Evolutionary conservation across 2,113 vertebrate species (phyloP), one percentile per base, ranked within the genome.

Genomic region (Ammodytes marinus): DNA sequence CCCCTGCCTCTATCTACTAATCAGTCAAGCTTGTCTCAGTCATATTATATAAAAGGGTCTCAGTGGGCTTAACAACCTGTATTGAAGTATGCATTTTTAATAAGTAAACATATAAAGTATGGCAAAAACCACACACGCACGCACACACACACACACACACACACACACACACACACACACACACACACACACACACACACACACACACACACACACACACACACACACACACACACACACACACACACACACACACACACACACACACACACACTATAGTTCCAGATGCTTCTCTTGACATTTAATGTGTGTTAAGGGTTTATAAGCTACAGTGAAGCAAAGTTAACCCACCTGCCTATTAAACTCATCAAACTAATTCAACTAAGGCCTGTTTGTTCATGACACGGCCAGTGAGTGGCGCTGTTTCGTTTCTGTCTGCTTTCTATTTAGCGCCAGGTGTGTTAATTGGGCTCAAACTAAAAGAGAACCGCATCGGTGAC

Each of bases 401-500:
- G 5, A 43, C 40, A 9, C 14, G 1, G n/a, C 71, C 80, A 9
- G 0, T 17, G 6, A 3, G 71, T 3, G 85, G 74, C 74, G 71
- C 70, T 10, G 12, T 12, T 45, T n/a, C 4, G 19, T 43, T 14
- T 0, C 58, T 14, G 5, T 5, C 14, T 9, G 54, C 19, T 4
- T 49, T 35, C 13, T 52, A 2, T 7, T 13, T 13, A 3, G 5
- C 11, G 14, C 8, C 84, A 89, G 84, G 81, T 90, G 89, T 6
- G 14, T 17, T 86, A 4, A 86, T 82, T 77, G 17, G 14, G 13
- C 19, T 2, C 27, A 11, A 40, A 2, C 9, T 13, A 8, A 47
- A 27, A 6, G 46, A 40, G 1, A 8, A 5, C 13, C 2, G 43
- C 39, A 37, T 1, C 43, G 4, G 11, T 8, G 47, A 60, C 46